phyloP scores from a whole-genome alignment of 2,797 vertebrate species.

The Enteromius fasciolatus region DNA sequence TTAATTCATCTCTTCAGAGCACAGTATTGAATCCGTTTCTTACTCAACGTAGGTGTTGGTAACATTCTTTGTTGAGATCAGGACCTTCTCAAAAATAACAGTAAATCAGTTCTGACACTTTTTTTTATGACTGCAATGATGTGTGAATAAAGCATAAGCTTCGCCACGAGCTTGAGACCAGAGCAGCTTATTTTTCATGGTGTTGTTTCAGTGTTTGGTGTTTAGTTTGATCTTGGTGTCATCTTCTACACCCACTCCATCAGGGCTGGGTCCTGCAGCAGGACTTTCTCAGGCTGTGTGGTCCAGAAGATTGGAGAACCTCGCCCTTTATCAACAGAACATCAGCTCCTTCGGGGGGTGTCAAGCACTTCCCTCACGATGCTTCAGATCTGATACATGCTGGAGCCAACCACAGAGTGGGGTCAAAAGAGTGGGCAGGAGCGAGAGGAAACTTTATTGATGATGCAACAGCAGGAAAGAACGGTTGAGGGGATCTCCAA shows the following conservation, averaged over 20 bases:
- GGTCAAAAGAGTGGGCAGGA: conserved; percentile 70
- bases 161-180: neutral
- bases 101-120: neutral
- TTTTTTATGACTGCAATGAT: neutral
- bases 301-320: conserved; percentile 76
- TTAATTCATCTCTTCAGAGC: neutral
- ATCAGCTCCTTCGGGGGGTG: conserved; percentile 64
- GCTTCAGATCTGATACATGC: conserved; percentile 60
- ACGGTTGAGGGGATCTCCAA: conserved; percentile 27
- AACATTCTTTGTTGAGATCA: neutral
- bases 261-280: conserved; percentile 74
- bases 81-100: neutral
- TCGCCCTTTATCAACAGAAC: conserved; percentile 83
- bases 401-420: conserved; percentile 59
- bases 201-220: neutral
- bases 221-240: conserved; percentile 45
- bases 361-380: conserved; percentile 64
- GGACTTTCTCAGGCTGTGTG: conserved; percentile 79
- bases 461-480: conserved; percentile 68
- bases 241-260: conserved; percentile 62
- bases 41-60: neutral
- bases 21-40: neutral
- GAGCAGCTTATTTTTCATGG: neutral
- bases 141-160: neutral
- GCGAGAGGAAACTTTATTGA: conserved; percentile 51